Base-by-base conservation (phyloP, 2,113 vertebrate genomes). In the Carassius carassius region DNA sequence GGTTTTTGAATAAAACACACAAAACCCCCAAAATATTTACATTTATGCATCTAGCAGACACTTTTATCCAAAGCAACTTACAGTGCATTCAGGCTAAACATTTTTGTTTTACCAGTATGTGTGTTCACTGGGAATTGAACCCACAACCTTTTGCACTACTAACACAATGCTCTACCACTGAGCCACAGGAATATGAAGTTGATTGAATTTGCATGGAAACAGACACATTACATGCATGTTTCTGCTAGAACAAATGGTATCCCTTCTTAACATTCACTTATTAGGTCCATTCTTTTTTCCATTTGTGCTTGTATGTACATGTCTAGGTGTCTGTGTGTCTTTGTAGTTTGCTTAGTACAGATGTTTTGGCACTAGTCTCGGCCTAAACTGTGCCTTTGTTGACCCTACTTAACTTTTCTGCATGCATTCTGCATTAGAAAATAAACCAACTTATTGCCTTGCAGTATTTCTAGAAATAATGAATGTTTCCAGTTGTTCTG, bases 1-100 rank as follows among this genome's bases (percentile, higher is more conserved):
- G 85, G 82, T 78, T 86, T 88, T 84, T 85, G 86, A 80, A 23
- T 29, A 72, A 77, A 25, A 62, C 67, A 67, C 8, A 70, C 44
- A 21, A 25, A 17, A 37, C 37, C 12, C 25, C 44, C 41, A 51
- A 1, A 29, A 29, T 29, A 29, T 29, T 29, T 29, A 29, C 29
- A 29, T 29, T 29, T 29, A 29, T 29, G 29, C 29, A 29, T 29
- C 2, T 29, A 29, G 29, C 29, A 29, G 29, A 29, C 29, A 29
- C 29, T 29, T 29, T 29, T 29, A 29, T 29, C 29, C 29, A 29
- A 29, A 29, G 29, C 29, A 29, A 29, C 29, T 29, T 29, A 29
- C 29, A 29, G 29, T 29, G 29, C 29, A 29, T 29, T 29, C 29
- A 29, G 29, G 29, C 29, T 29, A 29, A 1, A 29, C 29, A 29